These are phyloP conservation scores for Tauraco hartlaubi DNA, from an alignment of 2,797 vertebrate genomes.

Conservation along the genomic window DNA sequence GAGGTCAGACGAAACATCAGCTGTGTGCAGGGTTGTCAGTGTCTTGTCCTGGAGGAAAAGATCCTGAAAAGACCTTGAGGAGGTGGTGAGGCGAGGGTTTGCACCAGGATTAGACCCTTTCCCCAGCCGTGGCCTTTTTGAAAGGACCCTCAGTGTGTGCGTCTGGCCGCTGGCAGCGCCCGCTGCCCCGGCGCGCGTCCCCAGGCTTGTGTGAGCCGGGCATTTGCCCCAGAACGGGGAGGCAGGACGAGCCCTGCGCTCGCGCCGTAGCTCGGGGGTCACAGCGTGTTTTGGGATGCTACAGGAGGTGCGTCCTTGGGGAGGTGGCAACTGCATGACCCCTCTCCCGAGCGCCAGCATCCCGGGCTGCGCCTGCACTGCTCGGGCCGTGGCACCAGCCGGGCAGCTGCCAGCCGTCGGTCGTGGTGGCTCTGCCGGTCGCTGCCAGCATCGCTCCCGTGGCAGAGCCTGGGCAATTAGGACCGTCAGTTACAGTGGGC, in stretches of 20 bases:
- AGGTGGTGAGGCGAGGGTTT: not conserved
- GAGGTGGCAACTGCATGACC: not conserved
- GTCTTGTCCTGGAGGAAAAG: not conserved
- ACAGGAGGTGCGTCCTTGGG: not conserved
- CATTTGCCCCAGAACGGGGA: not conserved
- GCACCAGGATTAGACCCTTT: not conserved
- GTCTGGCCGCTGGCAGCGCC: not conserved
- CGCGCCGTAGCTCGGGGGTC: not conserved
- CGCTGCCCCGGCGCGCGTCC: rapidly evolving
- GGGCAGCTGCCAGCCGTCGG: rapidly evolving
- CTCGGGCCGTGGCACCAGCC: rapidly evolving
- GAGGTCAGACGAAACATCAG: not conserved
- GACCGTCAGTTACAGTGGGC: not conserved
- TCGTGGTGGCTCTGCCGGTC: rapidly evolving
- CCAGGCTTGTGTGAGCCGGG: not conserved
- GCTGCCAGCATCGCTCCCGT: rapidly evolving
- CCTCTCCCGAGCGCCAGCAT: not conserved
- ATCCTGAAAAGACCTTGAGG: not conserved
- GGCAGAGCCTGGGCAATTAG: not conserved
- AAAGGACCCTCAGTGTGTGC: not conserved
- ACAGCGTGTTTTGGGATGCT: rapidly evolving
- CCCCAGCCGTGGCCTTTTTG: not conserved
- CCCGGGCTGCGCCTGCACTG: rapidly evolving
- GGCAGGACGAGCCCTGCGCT: not conserved
- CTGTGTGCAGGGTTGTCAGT: not conserved